Evolutionary conservation across 2,888 invertebrate species (phyloP).

Genomic region (Oscheius sp.): DNA sequence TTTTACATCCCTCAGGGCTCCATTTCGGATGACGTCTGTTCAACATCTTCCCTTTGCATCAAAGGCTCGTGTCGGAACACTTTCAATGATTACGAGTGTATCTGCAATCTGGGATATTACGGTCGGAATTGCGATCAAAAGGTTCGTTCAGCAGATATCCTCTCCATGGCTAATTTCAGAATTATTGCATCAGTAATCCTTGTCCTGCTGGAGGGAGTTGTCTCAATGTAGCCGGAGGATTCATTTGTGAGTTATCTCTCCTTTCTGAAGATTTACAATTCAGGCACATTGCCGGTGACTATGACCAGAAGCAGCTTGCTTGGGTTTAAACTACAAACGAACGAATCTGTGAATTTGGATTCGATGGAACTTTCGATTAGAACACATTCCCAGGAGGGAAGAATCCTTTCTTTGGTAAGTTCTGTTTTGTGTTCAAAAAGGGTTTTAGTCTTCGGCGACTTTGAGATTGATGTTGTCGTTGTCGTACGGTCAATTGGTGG

Average conservation of each 20-base stretch:
- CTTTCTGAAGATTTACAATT: conserved; percentile 9
- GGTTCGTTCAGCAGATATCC: too few relatives aligned
- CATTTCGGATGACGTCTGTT: conserved; percentile 63
- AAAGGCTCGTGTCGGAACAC: conserved; percentile 90
- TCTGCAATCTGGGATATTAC: conserved; percentile 56
- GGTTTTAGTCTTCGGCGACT: conserved; percentile 31
- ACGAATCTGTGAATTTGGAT: conserved; percentile 14
- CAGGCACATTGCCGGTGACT: conserved; percentile 51
- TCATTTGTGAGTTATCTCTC: conserved; percentile 46
- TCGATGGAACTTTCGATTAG: conserved; percentile 39
- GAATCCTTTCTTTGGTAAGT: conserved; percentile 47
- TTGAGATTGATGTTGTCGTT: conserved; percentile 31
- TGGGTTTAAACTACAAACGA: conserved; percentile 22
- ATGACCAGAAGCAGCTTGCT: conserved; percentile 45
- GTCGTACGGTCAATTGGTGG: conserved; percentile 36
- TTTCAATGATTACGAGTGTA: conserved; percentile 73
- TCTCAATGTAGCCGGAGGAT: conserved; percentile 56
- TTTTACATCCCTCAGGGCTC: too few relatives aligned
- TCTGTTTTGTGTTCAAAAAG: too few relatives aligned
- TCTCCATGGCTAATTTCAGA: too few relatives aligned
- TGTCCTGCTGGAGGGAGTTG: conserved; percentile 56
- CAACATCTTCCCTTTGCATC: conserved; percentile 77
- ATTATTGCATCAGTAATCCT: conserved; percentile 53
- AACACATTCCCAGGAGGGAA: conserved; percentile 47
- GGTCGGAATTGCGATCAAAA: conserved; percentile 52